These are phyloP conservation scores for Momotus momota DNA, from an alignment of 2,797 vertebrate genomes.

Conservation along the genomic window DNA sequence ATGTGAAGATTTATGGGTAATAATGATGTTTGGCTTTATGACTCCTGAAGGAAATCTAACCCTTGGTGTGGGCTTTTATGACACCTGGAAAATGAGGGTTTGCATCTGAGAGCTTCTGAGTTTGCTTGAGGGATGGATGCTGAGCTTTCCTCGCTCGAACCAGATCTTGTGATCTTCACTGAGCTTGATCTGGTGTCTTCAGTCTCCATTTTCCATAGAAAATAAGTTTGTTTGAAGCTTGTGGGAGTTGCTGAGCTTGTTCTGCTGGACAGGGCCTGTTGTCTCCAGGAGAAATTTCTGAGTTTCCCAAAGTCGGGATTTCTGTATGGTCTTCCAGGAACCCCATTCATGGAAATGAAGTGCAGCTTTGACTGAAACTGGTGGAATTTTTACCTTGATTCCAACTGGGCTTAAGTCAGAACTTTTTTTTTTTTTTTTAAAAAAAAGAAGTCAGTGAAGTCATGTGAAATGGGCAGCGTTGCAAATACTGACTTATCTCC, in stretches of 20 bases:
- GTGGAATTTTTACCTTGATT: neutral
- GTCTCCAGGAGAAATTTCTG: neutral
- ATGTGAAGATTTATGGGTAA: neutral
- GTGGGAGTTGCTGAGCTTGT: neutral
- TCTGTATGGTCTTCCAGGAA: neutral
- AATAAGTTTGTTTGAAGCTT: neutral
- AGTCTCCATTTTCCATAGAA: neutral
- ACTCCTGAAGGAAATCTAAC: neutral
- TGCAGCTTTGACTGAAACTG: neutral
- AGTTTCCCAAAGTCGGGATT: neutral
- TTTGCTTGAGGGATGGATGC: neutral
- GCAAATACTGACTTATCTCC: accelerated
- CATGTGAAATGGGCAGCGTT: neutral
- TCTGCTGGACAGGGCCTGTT: neutral
- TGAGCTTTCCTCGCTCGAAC: neutral
- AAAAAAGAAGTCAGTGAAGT: neutral
- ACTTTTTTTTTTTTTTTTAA: neutral
- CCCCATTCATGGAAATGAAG: neutral
- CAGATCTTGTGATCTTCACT: neutral
- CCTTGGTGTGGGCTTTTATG: neutral
- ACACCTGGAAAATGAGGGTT: neutral
- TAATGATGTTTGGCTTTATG: neutral
- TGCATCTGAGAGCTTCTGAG: neutral
- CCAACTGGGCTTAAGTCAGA: neutral
- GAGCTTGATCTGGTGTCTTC: neutral